Evolutionary conservation across 2,888 invertebrate genomes (phyloP).

Genomic region (Leptinotarsa peninsularis): DNA sequence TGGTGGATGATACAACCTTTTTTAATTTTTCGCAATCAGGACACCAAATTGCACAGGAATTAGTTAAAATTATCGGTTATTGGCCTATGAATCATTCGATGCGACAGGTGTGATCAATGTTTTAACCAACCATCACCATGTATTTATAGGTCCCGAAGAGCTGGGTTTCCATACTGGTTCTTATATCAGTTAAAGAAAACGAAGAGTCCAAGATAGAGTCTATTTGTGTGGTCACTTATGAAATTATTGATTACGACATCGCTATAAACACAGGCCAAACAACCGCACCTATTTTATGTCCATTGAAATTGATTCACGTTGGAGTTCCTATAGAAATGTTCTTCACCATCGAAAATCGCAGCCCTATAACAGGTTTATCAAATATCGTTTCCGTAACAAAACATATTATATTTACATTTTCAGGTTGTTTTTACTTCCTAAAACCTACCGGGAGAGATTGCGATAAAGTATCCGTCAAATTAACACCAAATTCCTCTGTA

Average conservation of each 20-base stretch:
- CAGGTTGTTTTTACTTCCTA: conserved; percentile 55
- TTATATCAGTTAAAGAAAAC: conserved; percentile 43
- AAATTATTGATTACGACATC: conserved; percentile 54
- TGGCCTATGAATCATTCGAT: too few species aligned
- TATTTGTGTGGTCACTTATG: conserved; percentile 56
- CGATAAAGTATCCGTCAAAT: conserved; percentile 54
- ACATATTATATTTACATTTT: conserved; percentile 2
- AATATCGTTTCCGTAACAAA: not conserved
- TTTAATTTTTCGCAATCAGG: too few species aligned
- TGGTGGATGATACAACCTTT: too few species aligned
- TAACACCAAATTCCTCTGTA: conserved; percentile 57
- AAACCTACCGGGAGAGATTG: conserved; percentile 57
- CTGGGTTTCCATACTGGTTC: conserved; percentile 52
- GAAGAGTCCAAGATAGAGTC: conserved; percentile 40
- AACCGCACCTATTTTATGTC: conserved; percentile 56
- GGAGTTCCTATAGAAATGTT: conserved; percentile 52
- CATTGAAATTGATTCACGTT: conserved; percentile 57
- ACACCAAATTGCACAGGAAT: too few species aligned
- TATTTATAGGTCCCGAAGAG: conserved; percentile 41
- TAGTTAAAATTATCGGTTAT: too few species aligned
- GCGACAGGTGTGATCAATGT: not conserved
- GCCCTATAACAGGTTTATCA: conserved; percentile 44
- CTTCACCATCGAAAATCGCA: conserved; percentile 60
- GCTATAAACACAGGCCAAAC: conserved; percentile 53
- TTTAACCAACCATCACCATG: not conserved